A percentile compares a stretch with the other conserved stretches of the same genome.
Conservation (phyloP, 2,113 vertebrate genomes). For the Megalops atlanticus region DNA sequence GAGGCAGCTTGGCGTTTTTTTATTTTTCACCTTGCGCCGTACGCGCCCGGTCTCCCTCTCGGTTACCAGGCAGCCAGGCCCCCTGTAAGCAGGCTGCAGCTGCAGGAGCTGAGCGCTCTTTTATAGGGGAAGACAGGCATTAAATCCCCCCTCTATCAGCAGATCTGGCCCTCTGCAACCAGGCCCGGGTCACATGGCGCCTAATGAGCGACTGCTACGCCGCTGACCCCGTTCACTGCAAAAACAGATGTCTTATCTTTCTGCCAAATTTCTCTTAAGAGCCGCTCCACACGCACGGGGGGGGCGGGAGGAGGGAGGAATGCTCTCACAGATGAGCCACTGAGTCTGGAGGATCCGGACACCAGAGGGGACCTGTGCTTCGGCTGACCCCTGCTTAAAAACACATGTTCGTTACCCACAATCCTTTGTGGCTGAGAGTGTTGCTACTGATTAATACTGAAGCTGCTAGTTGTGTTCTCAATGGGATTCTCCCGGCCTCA, state of each 20-base stretch:
- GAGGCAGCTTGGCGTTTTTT: background rate
- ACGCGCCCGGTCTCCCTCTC: background rate
- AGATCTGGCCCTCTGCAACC: constrained; percentile 61
- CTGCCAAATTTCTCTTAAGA: constrained; percentile 73
- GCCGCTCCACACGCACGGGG: constrained; percentile 68
- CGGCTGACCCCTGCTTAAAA: background rate
- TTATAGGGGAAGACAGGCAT: constrained; percentile 36
- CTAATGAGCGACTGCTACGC: constrained; percentile 63
- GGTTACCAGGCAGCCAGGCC: background rate
- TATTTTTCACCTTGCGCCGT: background rate
- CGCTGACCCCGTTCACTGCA: constrained; percentile 68
- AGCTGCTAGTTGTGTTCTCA: background rate
- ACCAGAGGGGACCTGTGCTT: background rate
- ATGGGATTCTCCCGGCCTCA: background rate
- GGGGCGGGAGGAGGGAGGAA: too few species aligned
- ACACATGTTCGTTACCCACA: background rate
- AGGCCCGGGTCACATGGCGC: constrained; percentile 61
- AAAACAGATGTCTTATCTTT: constrained; percentile 75
- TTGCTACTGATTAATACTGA: background rate
- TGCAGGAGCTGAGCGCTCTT: background rate
- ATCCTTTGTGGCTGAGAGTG: background rate
- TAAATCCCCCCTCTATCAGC: constrained; percentile 51
- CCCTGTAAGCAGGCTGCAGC: too few species aligned
- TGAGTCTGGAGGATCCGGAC: background rate
- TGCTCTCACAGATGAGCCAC: constrained; percentile 70